A percentile compares a stretch with the other conserved stretches of the same genome.
phyloP scores from a whole-genome alignment of 2,797 vertebrate species.

The Sebastes steindachneri region DNA sequence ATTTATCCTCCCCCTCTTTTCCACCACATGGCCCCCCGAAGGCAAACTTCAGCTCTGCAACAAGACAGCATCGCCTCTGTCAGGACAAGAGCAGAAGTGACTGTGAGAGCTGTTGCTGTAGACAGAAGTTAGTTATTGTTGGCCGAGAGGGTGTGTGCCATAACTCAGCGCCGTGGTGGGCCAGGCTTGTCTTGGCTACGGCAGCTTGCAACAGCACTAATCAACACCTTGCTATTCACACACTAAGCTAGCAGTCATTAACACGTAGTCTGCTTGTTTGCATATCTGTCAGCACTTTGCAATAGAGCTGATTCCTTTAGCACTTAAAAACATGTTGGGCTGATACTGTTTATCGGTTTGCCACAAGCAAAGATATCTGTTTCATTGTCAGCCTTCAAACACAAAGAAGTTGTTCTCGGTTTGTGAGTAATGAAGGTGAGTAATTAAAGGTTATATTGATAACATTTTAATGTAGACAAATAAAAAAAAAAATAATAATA shows the following conservation, averaged over 20 bases:
- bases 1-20: slow-evolving; percentile 55
- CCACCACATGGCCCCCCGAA: slow-evolving; percentile 38
- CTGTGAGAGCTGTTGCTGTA: slow-evolving; percentile 49
- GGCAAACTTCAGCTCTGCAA: slow-evolving; percentile 56
- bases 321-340: slow-evolving; percentile 20
- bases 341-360: slow-evolving; percentile 21
- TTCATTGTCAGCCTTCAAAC: not conserved
- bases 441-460: not conserved
- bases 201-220: slow-evolving; percentile 67
- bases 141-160: slow-evolving; percentile 44
- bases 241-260: slow-evolving; percentile 71
- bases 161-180: slow-evolving; percentile 45
- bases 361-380: slow-evolving; percentile 34
- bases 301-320: slow-evolving; percentile 61
- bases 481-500: too few species aligned
- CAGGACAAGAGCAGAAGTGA: slow-evolving; percentile 59
- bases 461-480: too few species aligned
- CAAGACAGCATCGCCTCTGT: slow-evolving; percentile 66
- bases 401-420: not conserved
- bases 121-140: slow-evolving; percentile 71
- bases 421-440: not conserved
- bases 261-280: slow-evolving; percentile 76
- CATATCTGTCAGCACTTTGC: slow-evolving; percentile 74
- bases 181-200: slow-evolving; percentile 50
- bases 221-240: slow-evolving; percentile 80